These are phyloP conservation scores for Acleris laterana DNA, from an alignment of 2,888 invertebrate genomes.

Conservation along the genomic window DNA sequence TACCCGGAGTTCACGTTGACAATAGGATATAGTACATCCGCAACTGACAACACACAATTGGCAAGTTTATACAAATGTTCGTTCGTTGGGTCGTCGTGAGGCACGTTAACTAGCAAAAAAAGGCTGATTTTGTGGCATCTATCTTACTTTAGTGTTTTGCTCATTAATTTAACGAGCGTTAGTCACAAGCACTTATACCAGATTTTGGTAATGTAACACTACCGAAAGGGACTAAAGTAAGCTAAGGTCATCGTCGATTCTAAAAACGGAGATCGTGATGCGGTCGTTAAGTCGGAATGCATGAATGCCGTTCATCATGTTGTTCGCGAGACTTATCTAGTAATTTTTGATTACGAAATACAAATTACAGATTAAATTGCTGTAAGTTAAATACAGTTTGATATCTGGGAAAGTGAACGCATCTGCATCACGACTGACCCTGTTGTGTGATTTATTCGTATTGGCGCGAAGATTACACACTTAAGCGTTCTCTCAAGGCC, in stretches of 20 bases:
- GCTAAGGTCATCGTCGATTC: constrained; percentile 27
- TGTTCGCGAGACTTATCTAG: constrained; percentile 39
- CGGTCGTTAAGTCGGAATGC: constrained; percentile 41
- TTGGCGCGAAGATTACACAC: constrained; percentile 45
- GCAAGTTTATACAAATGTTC: constrained; percentile 16
- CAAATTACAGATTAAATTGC: constrained; percentile 47
- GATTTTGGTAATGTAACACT: constrained; percentile 7
- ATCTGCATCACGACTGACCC: constrained; percentile 59
- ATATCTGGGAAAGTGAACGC: constrained; percentile 56
- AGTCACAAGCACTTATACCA: constrained; percentile 14
- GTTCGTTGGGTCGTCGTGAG: constrained; percentile 11
- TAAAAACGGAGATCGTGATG: constrained; percentile 41
- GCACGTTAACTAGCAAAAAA: constrained; percentile 10
- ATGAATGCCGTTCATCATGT: constrained; percentile 28
- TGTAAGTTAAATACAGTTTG: constrained; percentile 43
- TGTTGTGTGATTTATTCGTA: constrained; percentile 51
- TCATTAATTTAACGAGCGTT: constrained; percentile 2
- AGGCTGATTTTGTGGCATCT: constrained; percentile 31
- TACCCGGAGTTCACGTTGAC: constrained; percentile 50
- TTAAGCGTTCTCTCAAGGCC: constrained; percentile 40
- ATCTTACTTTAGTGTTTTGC: not conserved
- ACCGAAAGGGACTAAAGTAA: constrained; percentile 13
- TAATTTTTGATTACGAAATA: constrained; percentile 48
- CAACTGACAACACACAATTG: constrained; percentile 26
- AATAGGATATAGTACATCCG: constrained; percentile 41